A percentile compares a stretch with the other conserved stretches of the same genome.
Evolutionary conservation across 2,797 vertebrate species (phyloP).

Genomic region (Coracias cyanogaster): DNA sequence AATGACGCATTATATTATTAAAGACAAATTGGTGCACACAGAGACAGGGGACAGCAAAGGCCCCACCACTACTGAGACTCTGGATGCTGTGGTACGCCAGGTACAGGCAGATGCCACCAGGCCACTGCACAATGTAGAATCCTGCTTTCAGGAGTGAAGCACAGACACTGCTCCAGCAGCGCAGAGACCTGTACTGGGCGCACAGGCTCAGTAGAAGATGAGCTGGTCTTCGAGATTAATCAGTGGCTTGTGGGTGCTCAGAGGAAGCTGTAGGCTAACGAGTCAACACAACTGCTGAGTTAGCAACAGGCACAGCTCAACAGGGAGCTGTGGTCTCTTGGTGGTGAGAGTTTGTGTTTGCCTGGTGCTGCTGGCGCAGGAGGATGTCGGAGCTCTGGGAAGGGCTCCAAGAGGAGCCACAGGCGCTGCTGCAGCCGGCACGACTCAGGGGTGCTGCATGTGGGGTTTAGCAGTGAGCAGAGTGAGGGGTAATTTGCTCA

Average conservation of each 20-base stretch:
- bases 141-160: background rate
- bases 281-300: rapidly evolving
- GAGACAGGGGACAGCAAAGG: background rate
- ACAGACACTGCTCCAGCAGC: background rate
- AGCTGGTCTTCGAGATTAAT: background rate
- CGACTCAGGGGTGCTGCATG: background rate
- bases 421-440: background rate
- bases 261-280: background rate
- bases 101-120: background rate
- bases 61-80: background rate
- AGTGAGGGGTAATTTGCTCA: background rate
- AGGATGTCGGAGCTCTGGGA: background rate
- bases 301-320: background rate
- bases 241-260: background rate
- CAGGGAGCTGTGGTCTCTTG: background rate
- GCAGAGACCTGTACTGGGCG: background rate
- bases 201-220: background rate
- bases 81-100: background rate
- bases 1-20: background rate
- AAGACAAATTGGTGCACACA: background rate
- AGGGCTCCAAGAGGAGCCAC: background rate
- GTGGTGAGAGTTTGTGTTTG: rapidly evolving
- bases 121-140: too few species aligned
- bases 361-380: background rate
- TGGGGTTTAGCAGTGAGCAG: background rate